phyloP scores from a whole-genome alignment of 2,113 vertebrate species.

The Gallinago jamesoni region DNA sequence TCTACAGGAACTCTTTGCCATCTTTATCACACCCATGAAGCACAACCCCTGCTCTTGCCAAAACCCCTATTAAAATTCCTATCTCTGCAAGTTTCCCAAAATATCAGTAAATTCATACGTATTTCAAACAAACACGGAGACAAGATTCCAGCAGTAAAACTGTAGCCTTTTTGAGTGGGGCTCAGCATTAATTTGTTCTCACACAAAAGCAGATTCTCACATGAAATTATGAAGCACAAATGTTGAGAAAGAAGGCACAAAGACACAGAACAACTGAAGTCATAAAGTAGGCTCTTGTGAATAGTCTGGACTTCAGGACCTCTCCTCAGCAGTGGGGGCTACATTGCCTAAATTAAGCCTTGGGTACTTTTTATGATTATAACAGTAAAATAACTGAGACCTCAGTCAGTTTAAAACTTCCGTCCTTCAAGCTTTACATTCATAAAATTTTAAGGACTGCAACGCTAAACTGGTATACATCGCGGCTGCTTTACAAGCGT shows the following conservation, averaged over 20 bases:
- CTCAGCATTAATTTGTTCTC: background rate
- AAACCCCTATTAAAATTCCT: background rate
- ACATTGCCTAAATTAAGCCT: background rate
- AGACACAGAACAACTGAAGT: background rate
- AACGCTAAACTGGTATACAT: background rate
- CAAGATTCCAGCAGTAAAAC: background rate
- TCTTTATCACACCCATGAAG: background rate
- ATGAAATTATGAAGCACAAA: background rate
- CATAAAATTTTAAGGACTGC: background rate
- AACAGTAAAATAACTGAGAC: background rate
- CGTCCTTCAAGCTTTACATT: background rate
- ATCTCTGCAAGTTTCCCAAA: background rate
- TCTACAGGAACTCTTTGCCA: background rate
- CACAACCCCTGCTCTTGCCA: background rate
- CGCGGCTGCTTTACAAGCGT: background rate
- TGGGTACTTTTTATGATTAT: background rate
- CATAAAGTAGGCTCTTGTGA: background rate
- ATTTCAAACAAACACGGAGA: background rate
- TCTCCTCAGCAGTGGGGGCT: rapidly evolving
- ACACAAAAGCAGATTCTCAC: background rate
- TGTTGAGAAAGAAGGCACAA: background rate
- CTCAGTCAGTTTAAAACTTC: background rate
- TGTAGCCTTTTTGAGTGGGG: background rate
- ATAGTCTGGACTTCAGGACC: background rate
- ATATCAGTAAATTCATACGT: background rate